Evolutionary conservation across 2,797 vertebrate genomes (phyloP).

Genomic region (Micropoecilia bifurca): DNA sequence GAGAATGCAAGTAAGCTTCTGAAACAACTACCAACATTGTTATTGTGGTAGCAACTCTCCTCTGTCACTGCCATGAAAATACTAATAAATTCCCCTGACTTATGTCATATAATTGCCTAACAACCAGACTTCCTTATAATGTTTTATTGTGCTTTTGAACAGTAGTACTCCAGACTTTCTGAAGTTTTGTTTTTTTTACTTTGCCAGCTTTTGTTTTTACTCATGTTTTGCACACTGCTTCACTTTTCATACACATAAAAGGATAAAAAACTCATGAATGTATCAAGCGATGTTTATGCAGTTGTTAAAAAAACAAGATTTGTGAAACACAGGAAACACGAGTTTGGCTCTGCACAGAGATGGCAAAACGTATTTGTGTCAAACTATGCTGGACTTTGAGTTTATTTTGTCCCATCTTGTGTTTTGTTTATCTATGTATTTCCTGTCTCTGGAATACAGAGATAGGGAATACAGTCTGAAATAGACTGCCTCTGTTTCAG

Average conservation of each 20-base stretch:
- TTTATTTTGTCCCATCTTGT: not conserved
- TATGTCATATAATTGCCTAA: not conserved
- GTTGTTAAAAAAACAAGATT: not conserved
- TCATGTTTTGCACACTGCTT: not conserved
- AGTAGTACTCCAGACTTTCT: not conserved
- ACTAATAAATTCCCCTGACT: not conserved
- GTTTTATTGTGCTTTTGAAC: not conserved
- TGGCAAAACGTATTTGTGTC: not conserved
- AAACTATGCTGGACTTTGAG: not conserved
- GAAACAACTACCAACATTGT: not conserved
- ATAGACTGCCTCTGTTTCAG: too few relatives aligned
- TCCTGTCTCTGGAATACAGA: too few relatives aligned
- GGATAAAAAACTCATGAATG: not conserved
- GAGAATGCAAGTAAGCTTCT: conserved; percentile 83
- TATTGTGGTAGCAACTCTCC: not conserved
- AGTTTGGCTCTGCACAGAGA: not conserved
- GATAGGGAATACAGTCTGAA: too few relatives aligned
- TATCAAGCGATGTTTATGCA: not conserved
- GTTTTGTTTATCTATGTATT: not conserved
- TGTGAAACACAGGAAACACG: not conserved
- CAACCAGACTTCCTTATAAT: not conserved
- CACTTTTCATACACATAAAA: not conserved
- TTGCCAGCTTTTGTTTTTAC: too few relatives aligned
- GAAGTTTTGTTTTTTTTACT: not conserved
- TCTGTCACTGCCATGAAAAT: not conserved